Evolutionary conservation across 2,113 vertebrate species (phyloP), one percentile per base, ranked within the genome.

Genomic region (Dolichotis patagonum): DNA sequence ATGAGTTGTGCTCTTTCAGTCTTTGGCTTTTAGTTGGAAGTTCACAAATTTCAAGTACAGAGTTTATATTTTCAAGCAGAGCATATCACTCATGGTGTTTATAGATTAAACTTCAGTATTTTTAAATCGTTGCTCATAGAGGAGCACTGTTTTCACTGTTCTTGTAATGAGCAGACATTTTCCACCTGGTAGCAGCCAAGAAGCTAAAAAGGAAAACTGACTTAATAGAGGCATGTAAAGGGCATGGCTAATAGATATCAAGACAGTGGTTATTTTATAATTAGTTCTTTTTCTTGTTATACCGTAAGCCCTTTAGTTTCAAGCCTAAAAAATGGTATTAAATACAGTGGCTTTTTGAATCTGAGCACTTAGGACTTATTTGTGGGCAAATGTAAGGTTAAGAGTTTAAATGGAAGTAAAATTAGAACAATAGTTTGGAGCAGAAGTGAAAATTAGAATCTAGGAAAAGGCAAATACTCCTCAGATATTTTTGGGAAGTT

Each of bases 311-410:
- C 41, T 87, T 77, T 77, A 85, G 88, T 88, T 84, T 88, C 28
- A 88, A 89, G 13, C 6, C 30, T 52, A 84, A 88, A 13, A 13
- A 88, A 85, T 67, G 30, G 6, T 88, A 14, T 88, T 65, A 81
- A 35, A 88, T 30, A 52, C 46, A 28, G 32, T 91, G 43, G 32
- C 10, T 10, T 85, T 88, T 81, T 83, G 88, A 90, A 95, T 91
- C 3, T 91, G 78, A 2, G 9, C 62, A 65, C 85, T 80, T 81
- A 73, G 41, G 32, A 85, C 9, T 49, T 58, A 65, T 84, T 93
- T 90, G n/a, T 84, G 54, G 60, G 38, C 8, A 81, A 97, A 91
- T 58, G 11, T 84, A 62, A 30, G 73, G 24, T 87, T 93, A 69
- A 54, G 62, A 81, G 38, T 81, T 93, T 91, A 52, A 65, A 52